Base-by-base conservation (phyloP, 2,113 vertebrate genomes). In the Periophthalmus modestus region DNA sequence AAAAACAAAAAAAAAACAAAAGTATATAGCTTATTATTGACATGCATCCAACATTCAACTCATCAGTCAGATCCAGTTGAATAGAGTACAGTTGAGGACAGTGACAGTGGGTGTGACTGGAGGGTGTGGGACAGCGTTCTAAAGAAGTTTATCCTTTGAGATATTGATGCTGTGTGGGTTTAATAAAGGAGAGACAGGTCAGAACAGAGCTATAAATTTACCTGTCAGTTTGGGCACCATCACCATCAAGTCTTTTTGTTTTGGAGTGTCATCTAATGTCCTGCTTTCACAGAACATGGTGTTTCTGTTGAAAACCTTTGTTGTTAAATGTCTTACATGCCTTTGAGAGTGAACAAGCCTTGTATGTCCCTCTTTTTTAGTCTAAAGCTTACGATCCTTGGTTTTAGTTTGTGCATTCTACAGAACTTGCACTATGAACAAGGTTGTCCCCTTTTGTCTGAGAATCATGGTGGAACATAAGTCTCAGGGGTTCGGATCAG, bases 61-160 rank as follows among this genome's bases (percentile, higher is more conserved):
- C 83, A 90, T 91, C 86, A 87, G 72, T 90, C 86, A 87, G 79
- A 91, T 89, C 89, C 91, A 92, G 89, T 87, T 92, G 87, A 91
- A 91, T 72, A 84, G 82, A 87, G 83, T 68, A 85, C 39, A 43
- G 39, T 10, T 43, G 72, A 66, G 86, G 82, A 80, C 57, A 48
- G 54, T 68, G 72, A 81, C 77, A 89, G 80, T 50, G 82, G 71
- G 75, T 74, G 66, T 67, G 66, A 24, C 12, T 28, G 80, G 81
- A 66, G 28, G 58, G 82, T 66, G 72, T 71, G 11, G 0, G 71
- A 68, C 68, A 65, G 65, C 55, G 71, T 72, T 79, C 28, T 71
- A 82, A 28, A 69, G 77, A 80, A 74, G 71, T 71, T 33, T 71
- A 33, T 59, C 73, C 69, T 34, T 48, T 46, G 69, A 62, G 68